Evolutionary conservation across 2,797 vertebrate species (phyloP), one percentile per base, ranked within the genome.

Genomic region (Syngnathus rostellatus): DNA sequence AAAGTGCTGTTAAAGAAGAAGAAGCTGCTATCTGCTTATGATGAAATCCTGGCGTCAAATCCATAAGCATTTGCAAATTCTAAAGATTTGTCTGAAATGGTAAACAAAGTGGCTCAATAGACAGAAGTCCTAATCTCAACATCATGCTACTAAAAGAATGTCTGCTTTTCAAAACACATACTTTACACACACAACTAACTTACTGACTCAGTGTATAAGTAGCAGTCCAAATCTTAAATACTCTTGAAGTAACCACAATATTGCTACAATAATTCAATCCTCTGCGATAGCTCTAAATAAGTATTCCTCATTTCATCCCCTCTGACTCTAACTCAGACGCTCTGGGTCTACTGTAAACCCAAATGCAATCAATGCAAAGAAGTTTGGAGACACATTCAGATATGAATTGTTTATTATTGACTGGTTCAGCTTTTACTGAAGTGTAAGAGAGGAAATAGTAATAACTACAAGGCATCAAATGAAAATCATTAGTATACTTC

Each of bases 321-420:
- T 43, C n/a, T 23, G n/a, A 43, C 59, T 10, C 58, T 3, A 45
- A 62, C 40, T 43, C 40, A 43, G 39, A 62, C 6, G n/a, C 40
- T 43, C n/a, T 43, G 40, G 60, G n/a, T 62, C n/a, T 62, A 41
- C 11, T 23, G 40, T 43, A n/a, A 43, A n/a, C 60, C 40, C 40
- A 43, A 62, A 62, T 43, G 60, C 43, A 62, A 62, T 62, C 60
- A 62, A n/a, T 62, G 60, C 40, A 62, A 43, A 62, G 19, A 23
- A 23, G 40, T 23, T 62, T 62, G 40, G 40, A 16, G 40, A 37
- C 14, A n/a, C 25, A 57, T 57, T 57, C 55, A 57, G 55, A 57
- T 57, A 57, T 57, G 55, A 57, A 38, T 31, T 48, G 54, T 69
- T 46, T 43, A 41, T 62, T 21, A 62, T 62, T 62, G 40, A 62